phyloP scores from a whole-genome alignment of 2,888 invertebrate species.

The Herminia tarsipennalis region DNA sequence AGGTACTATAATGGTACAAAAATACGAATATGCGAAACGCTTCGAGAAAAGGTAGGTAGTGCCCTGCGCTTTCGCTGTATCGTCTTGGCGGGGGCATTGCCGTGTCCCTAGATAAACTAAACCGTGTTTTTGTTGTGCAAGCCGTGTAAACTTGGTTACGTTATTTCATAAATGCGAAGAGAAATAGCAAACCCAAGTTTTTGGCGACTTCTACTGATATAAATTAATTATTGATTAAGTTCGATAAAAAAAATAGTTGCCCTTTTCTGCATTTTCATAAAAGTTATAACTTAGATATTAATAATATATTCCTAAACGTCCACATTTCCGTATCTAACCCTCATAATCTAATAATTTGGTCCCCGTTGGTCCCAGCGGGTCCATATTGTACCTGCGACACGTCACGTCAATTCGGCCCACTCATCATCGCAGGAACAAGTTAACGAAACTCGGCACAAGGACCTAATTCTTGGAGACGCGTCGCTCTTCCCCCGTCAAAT shows the following conservation, averaged over 20 bases:
- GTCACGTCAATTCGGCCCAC: constrained; percentile 55
- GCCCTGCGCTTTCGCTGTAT: no score
- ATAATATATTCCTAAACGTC: neutral
- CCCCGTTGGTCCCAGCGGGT: constrained; percentile 13
- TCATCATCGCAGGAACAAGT: constrained; percentile 65
- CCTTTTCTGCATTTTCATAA: neutral
- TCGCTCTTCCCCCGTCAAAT: constrained; percentile 71
- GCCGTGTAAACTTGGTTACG: no score
- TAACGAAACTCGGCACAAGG: constrained; percentile 62
- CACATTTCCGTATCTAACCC: constrained; percentile 14
- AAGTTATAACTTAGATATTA: neutral
- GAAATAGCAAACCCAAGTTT: no score
- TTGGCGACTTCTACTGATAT: no score
- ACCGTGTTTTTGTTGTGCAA: no score
- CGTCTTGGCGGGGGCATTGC: no score
- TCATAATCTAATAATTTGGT: constrained; percentile 36
- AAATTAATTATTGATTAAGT: neutral
- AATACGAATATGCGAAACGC: no score
- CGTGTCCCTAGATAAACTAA: no score
- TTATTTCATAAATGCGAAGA: no score
- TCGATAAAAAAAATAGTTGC: neutral
- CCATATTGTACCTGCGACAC: constrained; percentile 40
- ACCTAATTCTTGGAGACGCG: constrained; percentile 73
- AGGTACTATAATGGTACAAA: no score
- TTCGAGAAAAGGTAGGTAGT: no score